These are phyloP conservation scores for Erpetoichthys calabaricus DNA, from an alignment of 2,797 vertebrate genomes.

Conservation along the genomic window DNA sequence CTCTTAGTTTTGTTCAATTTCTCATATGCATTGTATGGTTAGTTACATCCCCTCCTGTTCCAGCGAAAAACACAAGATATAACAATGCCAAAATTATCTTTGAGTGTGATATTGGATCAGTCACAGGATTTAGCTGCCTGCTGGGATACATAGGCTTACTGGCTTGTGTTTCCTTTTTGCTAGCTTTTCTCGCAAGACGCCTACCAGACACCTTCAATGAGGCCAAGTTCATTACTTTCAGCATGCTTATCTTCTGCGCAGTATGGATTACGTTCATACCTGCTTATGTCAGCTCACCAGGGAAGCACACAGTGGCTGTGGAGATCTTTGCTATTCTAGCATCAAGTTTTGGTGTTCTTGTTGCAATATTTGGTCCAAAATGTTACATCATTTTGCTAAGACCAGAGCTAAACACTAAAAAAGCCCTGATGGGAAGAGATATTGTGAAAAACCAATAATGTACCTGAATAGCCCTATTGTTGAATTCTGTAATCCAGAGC, in stretches of 20 bases:
- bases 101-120: conserved; percentile 43
- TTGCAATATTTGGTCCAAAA: conserved; percentile 50
- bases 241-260: conserved; percentile 52
- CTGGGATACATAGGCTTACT: conserved; percentile 48
- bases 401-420: too few relatives aligned
- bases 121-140: conserved; percentile 43
- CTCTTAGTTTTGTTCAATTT: conserved; percentile 39
- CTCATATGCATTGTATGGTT: conserved; percentile 44
- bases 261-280: conserved; percentile 55
- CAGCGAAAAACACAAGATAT: conserved; percentile 29
- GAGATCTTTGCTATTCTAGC: conserved; percentile 52
- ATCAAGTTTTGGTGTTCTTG: conserved; percentile 42
- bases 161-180: conserved; percentile 40
- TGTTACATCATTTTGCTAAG: conserved; percentile 26
- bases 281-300: conserved; percentile 46
- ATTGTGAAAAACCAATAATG: too few relatives aligned
- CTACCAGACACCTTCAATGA: conserved; percentile 52
- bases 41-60: conserved; percentile 33
- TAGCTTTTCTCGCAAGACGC: conserved; percentile 45
- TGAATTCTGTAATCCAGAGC: too few relatives aligned
- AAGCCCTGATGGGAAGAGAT: too few relatives aligned
- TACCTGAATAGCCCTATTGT: too few relatives aligned
- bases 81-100: conserved; percentile 34
- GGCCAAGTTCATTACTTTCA: conserved; percentile 53
- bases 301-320: conserved; percentile 47